phyloP scores from a whole-genome alignment of 2,797 vertebrate genomes.

The Xerus rutilus region DNA sequence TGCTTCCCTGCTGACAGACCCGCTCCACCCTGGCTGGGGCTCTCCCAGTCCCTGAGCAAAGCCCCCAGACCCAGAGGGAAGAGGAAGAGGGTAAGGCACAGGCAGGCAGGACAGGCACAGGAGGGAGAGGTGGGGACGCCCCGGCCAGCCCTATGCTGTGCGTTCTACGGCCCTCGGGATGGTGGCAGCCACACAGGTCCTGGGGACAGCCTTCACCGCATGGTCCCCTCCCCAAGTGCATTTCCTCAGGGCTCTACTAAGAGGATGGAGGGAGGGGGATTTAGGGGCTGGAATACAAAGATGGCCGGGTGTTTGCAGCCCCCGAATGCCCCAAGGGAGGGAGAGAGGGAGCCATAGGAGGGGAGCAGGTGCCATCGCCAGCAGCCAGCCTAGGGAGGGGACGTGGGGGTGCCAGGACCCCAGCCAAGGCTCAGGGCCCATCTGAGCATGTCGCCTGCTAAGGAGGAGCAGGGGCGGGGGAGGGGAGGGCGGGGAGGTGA shows the following conservation, averaged over 20 bases:
- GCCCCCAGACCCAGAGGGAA: neutral
- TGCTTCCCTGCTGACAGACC: neutral
- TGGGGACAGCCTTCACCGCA: neutral
- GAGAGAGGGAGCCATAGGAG: neutral
- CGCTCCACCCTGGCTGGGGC: neutral
- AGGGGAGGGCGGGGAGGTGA: constrained; percentile 88
- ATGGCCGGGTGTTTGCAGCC: neutral
- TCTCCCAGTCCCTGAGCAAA: neutral
- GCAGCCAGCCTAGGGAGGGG: neutral
- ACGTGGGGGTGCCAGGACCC: constrained; percentile 10
- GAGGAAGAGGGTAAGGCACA: neutral
- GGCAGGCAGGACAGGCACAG: too few species aligned
- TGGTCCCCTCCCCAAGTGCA: neutral
- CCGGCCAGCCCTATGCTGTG: neutral
- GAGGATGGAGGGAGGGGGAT: neutral
- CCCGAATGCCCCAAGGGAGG: neutral
- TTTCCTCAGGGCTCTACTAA: neutral
- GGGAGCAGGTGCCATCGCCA: constrained; percentile 64
- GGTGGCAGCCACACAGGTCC: neutral
- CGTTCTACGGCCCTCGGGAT: neutral
- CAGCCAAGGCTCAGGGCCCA: constrained; percentile 63
- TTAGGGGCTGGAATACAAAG: neutral
- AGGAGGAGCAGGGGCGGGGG: constrained; percentile 73
- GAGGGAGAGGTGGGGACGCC: neutral
- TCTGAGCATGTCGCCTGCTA: constrained; percentile 75